phyloP scores from a whole-genome alignment of 2,797 vertebrate genomes.

The Clarias laeviceps region DNA sequence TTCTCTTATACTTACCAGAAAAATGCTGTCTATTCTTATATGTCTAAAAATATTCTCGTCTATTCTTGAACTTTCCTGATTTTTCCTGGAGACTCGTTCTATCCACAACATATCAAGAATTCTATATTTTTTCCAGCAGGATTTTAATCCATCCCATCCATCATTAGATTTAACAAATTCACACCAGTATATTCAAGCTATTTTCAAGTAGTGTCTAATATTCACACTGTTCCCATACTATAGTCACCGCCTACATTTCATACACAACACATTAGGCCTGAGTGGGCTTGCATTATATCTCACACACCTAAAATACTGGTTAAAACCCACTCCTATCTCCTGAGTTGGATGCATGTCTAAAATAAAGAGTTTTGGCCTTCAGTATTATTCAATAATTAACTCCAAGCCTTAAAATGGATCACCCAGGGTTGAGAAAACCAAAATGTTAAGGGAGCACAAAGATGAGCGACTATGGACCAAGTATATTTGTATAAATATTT shows the following conservation, averaged over 20 bases:
- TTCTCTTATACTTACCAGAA: neutral
- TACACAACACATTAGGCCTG: neutral
- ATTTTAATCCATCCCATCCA: neutral
- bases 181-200: too few relatives aligned
- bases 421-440: neutral
- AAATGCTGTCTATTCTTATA: neutral
- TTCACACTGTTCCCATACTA: neutral
- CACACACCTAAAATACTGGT: neutral
- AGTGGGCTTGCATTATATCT: neutral
- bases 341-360: neutral
- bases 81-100: neutral
- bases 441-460: neutral
- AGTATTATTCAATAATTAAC: neutral
- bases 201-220: neutral
- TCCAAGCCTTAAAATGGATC: too few relatives aligned
- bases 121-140: neutral
- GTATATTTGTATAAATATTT: neutral
- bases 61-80: neutral
- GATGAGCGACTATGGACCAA: neutral
- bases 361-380: neutral
- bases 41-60: too few relatives aligned
- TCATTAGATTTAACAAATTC: neutral
- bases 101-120: neutral
- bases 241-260: neutral
- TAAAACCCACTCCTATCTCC: neutral